Evolutionary conservation across 1,140 invertebrate species (phyloP).

Genomic region (Papilio xuthus): DNA sequence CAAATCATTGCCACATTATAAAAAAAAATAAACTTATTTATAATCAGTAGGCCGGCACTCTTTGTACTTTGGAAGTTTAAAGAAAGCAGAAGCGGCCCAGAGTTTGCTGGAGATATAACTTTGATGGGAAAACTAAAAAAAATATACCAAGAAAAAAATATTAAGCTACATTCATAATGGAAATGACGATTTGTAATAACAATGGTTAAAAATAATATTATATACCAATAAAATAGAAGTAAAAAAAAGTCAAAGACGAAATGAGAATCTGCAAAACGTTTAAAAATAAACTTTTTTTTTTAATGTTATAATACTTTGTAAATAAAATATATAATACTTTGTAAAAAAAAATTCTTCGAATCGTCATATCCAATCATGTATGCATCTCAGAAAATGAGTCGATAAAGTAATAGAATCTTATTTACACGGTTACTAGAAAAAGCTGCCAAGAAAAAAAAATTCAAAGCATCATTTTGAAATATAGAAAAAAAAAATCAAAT

Average conservation of each 20-base stretch:
- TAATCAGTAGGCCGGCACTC: conserved; percentile 67
- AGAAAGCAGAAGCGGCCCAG: conserved; percentile 45
- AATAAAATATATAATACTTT: too few relatives aligned
- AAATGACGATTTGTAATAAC: conserved; percentile 20
- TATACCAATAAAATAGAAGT: too few relatives aligned
- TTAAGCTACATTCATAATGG: background rate
- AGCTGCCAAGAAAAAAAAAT: conserved; percentile 35
- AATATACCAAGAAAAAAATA: too few relatives aligned
- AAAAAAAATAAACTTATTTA: conserved; percentile 76
- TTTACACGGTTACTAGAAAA: background rate
- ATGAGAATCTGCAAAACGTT: too few relatives aligned
- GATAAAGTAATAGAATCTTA: background rate
- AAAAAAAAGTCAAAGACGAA: too few relatives aligned
- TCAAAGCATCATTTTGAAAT: conserved; percentile 15
- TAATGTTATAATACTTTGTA: too few relatives aligned
- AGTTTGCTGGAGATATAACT: conserved; percentile 21
- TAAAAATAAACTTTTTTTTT: too few relatives aligned
- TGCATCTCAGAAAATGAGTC: background rate
- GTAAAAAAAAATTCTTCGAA: background rate
- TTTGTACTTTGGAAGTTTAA: conserved; percentile 73
- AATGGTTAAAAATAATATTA: background rate
- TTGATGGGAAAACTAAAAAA: background rate
- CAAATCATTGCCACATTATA: conserved; percentile 86
- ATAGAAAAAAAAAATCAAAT: conserved; percentile 18
- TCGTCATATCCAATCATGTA: background rate